A percentile compares a stretch with the other conserved stretches of the same genome.
phyloP scores from a whole-genome alignment of 1,140 invertebrate species.

The Callitettix versicolor region DNA sequence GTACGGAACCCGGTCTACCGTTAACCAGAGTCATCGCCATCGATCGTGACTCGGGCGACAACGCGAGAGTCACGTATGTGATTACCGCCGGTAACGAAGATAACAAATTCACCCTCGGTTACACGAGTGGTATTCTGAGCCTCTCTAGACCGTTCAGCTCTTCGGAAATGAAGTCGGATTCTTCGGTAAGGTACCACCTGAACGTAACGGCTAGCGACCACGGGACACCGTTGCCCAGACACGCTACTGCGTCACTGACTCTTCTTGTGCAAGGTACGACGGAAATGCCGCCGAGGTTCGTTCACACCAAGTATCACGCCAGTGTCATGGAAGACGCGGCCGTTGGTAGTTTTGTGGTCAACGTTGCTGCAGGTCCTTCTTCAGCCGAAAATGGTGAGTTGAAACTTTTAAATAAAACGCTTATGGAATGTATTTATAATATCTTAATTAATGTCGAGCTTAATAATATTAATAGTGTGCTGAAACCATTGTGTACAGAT shows the following conservation, averaged over 20 bases:
- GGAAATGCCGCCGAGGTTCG: slow-evolving; percentile 71
- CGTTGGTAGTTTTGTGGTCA: slow-evolving; percentile 63
- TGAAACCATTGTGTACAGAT: too few species aligned
- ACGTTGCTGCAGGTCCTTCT: slow-evolving; percentile 61
- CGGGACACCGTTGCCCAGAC: slow-evolving; percentile 54
- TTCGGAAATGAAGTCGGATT: slow-evolving; percentile 4
- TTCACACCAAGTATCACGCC: slow-evolving; percentile 58
- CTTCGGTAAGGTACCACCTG: slow-evolving; percentile 43
- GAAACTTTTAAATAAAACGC: too few species aligned
- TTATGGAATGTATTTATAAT: too few species aligned
- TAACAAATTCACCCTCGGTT: slow-evolving; percentile 65
- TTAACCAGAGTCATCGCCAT: slow-evolving; percentile 71
- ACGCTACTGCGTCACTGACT: slow-evolving; percentile 48
- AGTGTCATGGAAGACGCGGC: slow-evolving; percentile 70
- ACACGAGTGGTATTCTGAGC: slow-evolving; percentile 62
- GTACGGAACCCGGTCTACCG: background rate
- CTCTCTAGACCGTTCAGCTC: slow-evolving; percentile 53
- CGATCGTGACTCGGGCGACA: slow-evolving; percentile 75
- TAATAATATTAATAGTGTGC: too few species aligned
- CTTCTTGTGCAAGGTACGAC: slow-evolving; percentile 60
- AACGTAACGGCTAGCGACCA: slow-evolving; percentile 76
- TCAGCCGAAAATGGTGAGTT: slow-evolving; percentile 46
- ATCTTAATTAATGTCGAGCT: too few species aligned
- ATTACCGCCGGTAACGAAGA: slow-evolving; percentile 74
- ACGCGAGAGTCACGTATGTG: slow-evolving; percentile 75